These are phyloP conservation scores for Amphipoea oculea DNA, from an alignment of 2,888 invertebrate species.

Conservation along the genomic window DNA sequence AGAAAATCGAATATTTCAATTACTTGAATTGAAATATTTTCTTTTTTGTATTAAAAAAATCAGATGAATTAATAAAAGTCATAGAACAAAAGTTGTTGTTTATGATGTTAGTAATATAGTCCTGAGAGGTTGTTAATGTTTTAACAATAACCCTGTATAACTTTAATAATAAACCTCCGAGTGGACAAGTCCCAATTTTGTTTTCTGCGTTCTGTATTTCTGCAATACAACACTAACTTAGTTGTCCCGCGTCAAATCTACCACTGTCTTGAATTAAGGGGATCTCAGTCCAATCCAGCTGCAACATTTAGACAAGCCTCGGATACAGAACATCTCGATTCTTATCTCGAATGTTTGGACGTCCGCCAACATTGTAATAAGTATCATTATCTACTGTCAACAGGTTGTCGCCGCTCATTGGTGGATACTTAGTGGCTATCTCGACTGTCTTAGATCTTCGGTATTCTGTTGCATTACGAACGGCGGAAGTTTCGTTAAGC, in stretches of 20 bases:
- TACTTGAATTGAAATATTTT: no score
- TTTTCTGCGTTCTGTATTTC: background rate
- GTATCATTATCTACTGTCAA: slow-evolving; percentile 53
- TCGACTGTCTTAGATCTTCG: slow-evolving; percentile 15
- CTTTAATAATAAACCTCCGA: background rate
- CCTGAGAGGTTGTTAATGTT: no score
- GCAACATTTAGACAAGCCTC: slow-evolving; percentile 21
- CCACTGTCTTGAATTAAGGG: background rate
- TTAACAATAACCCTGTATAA: no score
- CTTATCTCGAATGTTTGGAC: slow-evolving; percentile 47
- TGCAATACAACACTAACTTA: background rate
- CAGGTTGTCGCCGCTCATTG: slow-evolving; percentile 61
- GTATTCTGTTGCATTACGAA: background rate
- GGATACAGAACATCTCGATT: slow-evolving; percentile 37
- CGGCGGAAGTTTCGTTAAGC: slow-evolving; percentile 6
- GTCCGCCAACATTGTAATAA: slow-evolving; percentile 49
- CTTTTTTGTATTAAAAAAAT: no score
- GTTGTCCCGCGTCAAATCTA: background rate
- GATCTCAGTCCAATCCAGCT: background rate
- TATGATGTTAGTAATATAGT: no score
- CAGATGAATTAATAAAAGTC: no score
- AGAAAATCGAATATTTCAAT: no score
- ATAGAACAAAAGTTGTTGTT: no score
- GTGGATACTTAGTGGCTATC: slow-evolving; percentile 35
- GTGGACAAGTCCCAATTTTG: background rate